Base-by-base conservation (phyloP, 2,797 vertebrate species). In the Mus spretus region DNA sequence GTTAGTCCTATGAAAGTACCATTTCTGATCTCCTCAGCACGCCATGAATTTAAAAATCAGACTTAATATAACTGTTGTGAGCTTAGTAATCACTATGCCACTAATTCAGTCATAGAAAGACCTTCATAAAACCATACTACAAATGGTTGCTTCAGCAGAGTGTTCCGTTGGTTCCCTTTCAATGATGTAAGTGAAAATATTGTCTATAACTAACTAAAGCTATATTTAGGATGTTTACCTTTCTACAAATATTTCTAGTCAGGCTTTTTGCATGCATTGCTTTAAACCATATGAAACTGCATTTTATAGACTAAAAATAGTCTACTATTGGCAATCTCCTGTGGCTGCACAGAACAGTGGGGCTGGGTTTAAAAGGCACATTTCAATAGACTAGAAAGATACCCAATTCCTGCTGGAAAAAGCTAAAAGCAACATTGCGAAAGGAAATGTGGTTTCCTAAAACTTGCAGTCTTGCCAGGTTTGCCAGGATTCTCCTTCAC, bases 361-460 rank as follows among this genome's bases (percentile, higher is more conserved):
- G 31, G 11, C 89, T 80, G 65, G n/a, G 86, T 95, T 95, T 90
- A 84, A 1, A 77, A 93, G 57, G 55, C 17, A 79, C 34, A 95
- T 95, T 87, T 63, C 57, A 89, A 14, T 37, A 89, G 86, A 96
- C 82, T 70, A 89, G 84, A 74, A 94, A 97, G 95, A 95, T 85
- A 97, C 85, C 79, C 81, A 87, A 89, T 96, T 86, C 82, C 91
- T 89, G 78, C n/a, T 91, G 47, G 95, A 78, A 40, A 37, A 95
- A 95, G 31, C 57, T 90, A 61, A 95, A 97, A 97, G 81, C 80
- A 95, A 92, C 96, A 84, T 95, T 84, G 89, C 59, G 57, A 90
- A 90, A 89, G 80, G 74, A 40, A 96, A 97, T 81, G 75, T 61
- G 93, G 96, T 96, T 96, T 96, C 86, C 79, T 81, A 87, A 65